Evolutionary conservation across 2,113 vertebrate species (phyloP), one percentile per base, ranked within the genome.

Genomic region (Macroglossus sobrinus): DNA sequence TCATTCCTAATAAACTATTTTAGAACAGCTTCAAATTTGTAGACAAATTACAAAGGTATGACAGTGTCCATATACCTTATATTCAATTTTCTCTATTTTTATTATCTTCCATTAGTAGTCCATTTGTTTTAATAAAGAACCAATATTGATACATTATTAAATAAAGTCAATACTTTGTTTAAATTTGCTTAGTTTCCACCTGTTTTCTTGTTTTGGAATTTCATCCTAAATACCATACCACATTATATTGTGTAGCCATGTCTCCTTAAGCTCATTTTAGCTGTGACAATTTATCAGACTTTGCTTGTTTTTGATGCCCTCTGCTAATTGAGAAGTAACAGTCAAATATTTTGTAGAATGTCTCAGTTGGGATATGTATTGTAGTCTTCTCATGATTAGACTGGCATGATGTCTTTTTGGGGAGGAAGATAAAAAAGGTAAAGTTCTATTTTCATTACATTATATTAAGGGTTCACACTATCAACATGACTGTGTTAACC

Each of bases 1-100:
- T 89, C 24, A 89, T 92, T 89, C 16, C 72, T 81, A 95, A 86
- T 82, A 86, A 96, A 40, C 22, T 71, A n/a, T 86, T 89, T 91
- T 84, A 61, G 22, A 78, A 40, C 0, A 64, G 61, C 53, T 95
- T 93, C 55, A 86, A 24, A 79, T 89, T 95, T 89, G 78, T 4
- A 75, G 64, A 53, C 28, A 93, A 89, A 89, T 78, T 78, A 35
- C 5, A 64, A 91, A 81, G 26, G 12, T 76, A 66, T 59, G 74
- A 57, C 4, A 55, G 40, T 53, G 74, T 38, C 18, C 33, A 22
- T 71, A 59, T 33, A 80, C 3, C 0, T 33, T 33, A 24, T 1
- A 50, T 1, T 1, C 5, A 33, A 69, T 79, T 75, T 35, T 21
- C 53, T n/a, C 33, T 82, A 55, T 72, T 97, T 84, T 89, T 72